Evolutionary conservation across 2,113 vertebrate genomes (phyloP).

Genomic region (Mobula hypostoma): DNA sequence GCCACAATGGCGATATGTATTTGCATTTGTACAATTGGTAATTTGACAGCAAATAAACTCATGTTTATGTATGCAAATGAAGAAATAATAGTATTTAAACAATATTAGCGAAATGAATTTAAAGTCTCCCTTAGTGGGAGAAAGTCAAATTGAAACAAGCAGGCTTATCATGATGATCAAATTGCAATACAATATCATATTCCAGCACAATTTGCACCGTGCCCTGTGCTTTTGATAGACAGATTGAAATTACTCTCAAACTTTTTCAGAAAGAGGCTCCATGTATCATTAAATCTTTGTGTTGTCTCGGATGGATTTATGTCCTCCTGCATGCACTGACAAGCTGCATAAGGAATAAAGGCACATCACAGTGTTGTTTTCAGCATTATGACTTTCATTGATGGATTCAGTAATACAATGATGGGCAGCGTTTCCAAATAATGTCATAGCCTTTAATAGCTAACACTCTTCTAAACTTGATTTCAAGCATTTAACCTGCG

Average conservation of each 20-base stretch:
- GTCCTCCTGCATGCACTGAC: neutral
- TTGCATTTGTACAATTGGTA: neutral
- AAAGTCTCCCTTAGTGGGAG: neutral
- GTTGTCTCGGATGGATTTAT: neutral
- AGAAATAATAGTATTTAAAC: neutral
- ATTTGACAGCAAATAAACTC: neutral
- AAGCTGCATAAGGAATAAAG: neutral
- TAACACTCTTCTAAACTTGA: neutral
- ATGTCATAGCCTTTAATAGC: slow-evolving; percentile 4
- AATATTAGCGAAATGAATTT: neutral
- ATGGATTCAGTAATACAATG: neutral
- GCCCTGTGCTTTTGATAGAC: neutral
- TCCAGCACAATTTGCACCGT: neutral
- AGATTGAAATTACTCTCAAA: neutral
- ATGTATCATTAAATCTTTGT: neutral
- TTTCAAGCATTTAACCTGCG: slow-evolving; percentile 1
- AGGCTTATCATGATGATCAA: neutral
- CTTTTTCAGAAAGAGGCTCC: neutral
- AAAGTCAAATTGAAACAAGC: neutral
- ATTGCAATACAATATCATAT: neutral
- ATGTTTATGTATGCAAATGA: neutral
- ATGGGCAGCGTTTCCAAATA: neutral
- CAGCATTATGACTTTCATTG: neutral
- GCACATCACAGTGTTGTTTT: neutral
- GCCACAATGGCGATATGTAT: neutral